Conservation (phyloP, 2,888 invertebrate genomes). For the Diadegma fenestrale region DNA sequence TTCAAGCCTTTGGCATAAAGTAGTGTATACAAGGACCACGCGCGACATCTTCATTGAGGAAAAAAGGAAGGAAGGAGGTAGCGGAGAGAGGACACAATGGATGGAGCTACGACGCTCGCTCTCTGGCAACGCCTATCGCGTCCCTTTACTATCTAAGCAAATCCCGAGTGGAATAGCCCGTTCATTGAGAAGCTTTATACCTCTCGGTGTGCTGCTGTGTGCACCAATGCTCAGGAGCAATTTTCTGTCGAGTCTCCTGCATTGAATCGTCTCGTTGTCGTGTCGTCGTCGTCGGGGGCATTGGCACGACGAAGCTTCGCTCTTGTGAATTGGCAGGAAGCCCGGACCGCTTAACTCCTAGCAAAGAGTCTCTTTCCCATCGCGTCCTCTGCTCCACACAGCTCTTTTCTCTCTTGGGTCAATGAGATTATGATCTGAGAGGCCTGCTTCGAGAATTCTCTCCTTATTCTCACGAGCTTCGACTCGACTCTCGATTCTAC, state of each 20-base stretch:
- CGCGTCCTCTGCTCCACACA: slow-evolving; percentile 10
- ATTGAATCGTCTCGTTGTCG: slow-evolving; percentile 54
- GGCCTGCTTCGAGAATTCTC: slow-evolving; percentile 36
- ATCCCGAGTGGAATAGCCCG: slow-evolving; percentile 73
- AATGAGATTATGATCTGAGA: slow-evolving; percentile 79
- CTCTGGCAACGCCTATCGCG: slow-evolving; percentile 74
- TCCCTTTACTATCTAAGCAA: slow-evolving; percentile 75
- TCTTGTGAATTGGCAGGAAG: slow-evolving; percentile 82
- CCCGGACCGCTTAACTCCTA: slow-evolving; percentile 80
- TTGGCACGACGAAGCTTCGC: slow-evolving; percentile 77
- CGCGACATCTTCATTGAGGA: slow-evolving; percentile 60
- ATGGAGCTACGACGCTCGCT: slow-evolving; percentile 38
- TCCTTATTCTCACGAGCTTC: slow-evolving; percentile 40
- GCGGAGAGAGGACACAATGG: slow-evolving; percentile 48
- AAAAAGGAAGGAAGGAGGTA: slow-evolving; percentile 44
- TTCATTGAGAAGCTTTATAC: slow-evolving; percentile 63
- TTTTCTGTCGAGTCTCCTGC: slow-evolving; percentile 59
- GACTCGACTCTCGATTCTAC: slow-evolving; percentile 50
- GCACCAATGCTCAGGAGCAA: slow-evolving; percentile 57
- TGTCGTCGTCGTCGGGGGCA: slow-evolving; percentile 71
- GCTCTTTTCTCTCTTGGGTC: slow-evolving; percentile 67
- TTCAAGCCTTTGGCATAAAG: slow-evolving; percentile 48
- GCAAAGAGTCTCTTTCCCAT: not conserved
- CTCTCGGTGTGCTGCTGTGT: slow-evolving; percentile 27
- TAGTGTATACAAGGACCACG: slow-evolving; percentile 22